Percentiles rank a stretch among this genome's conserved stretches.
Evolutionary conservation across 1,140 invertebrate species (phyloP).

Genomic region (Trichonephila clavipes): DNA sequence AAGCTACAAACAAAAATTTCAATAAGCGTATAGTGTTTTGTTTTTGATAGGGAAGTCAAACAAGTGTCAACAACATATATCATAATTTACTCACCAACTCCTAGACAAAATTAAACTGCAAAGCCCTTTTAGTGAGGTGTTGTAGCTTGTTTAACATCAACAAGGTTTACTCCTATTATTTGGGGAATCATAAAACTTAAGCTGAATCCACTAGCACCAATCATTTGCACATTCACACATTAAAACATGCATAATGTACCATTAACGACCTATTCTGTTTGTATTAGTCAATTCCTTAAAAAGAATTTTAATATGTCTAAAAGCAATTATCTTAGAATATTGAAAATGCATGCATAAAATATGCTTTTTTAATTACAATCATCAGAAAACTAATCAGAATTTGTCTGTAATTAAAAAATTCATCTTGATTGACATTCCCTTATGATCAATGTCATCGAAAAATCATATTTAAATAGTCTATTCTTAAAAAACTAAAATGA

Average conservation of each 20-base stretch:
- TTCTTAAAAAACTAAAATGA: background rate
- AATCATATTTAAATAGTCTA: background rate
- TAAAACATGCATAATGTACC: conserved; percentile 68
- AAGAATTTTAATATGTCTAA: background rate
- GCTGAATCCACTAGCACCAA: conserved; percentile 77
- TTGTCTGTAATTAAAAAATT: too few species aligned
- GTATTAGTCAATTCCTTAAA: background rate
- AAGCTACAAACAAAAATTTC: conserved; percentile 45
- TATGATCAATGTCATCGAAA: background rate
- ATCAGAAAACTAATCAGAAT: too few species aligned
- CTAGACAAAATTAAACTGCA: conserved; percentile 78
- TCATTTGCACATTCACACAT: conserved; percentile 74
- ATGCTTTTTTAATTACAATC: background rate
- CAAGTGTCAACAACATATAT: conserved; percentile 74
- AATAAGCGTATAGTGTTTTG: conserved; percentile 51
- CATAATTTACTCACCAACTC: conserved; percentile 78
- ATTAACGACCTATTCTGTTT: background rate
- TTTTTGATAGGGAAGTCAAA: conserved; percentile 57
- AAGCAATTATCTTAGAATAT: background rate
- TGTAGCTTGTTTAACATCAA: conserved; percentile 77
- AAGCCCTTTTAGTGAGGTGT: conserved; percentile 71
- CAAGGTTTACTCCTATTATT: conserved; percentile 78
- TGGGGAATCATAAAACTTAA: conserved; percentile 78
- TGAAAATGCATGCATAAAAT: background rate
- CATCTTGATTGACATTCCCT: background rate